Evolutionary conservation across 2,888 invertebrate species (phyloP).

Genomic region (Mayetiola destructor): DNA sequence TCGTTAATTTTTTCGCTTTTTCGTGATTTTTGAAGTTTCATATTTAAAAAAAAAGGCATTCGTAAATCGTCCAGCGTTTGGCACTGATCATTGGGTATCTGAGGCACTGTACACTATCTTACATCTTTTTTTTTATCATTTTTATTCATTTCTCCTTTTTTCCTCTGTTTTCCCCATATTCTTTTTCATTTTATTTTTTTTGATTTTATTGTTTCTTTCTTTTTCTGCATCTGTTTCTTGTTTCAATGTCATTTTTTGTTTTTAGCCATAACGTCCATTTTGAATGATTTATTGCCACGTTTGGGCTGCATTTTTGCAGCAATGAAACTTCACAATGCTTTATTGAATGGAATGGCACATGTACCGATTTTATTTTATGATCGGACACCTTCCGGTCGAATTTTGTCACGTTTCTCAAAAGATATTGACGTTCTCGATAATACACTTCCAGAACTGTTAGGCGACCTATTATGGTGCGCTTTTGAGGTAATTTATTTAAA

Average conservation of each 20-base stretch:
- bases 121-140: no score
- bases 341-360: constrained; percentile 38
- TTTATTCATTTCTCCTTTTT: no score
- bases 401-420: constrained; percentile 42
- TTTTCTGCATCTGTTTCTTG: neutral
- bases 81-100: no score
- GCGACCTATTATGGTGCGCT: constrained; percentile 42
- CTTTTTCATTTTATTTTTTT: no score
- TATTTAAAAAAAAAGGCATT: no score
- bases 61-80: no score
- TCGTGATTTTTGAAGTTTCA: no score
- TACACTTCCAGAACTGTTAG: constrained; percentile 35
- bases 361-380: constrained; percentile 45
- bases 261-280: constrained; percentile 53
- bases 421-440: constrained; percentile 36
- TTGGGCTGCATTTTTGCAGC: constrained; percentile 38
- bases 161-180: no score
- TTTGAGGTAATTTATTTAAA: constrained; percentile 39
- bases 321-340: constrained; percentile 25
- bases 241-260: constrained; percentile 24
- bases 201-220: neutral
- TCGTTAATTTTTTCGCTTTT: no score
- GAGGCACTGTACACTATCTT: no score
- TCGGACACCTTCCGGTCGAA: constrained; percentile 46
- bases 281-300: constrained; percentile 51